These are phyloP conservation scores for Apodemia mormo DNA, from an alignment of 2,888 invertebrate species.

Conservation along the genomic window DNA sequence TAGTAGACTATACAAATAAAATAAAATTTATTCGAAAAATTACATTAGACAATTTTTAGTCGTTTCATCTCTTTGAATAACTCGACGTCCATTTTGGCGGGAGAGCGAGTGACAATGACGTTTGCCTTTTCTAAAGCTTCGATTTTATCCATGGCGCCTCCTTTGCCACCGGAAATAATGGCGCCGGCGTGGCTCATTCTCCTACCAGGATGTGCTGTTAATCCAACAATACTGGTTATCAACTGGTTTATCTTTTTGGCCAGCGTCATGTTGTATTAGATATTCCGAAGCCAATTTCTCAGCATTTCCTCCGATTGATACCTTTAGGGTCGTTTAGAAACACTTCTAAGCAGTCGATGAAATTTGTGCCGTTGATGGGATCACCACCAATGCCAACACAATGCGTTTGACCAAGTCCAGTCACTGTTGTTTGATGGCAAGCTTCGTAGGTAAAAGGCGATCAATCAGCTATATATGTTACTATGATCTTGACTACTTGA, in stretches of 20 bases:
- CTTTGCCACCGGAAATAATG: conserved; percentile 99
- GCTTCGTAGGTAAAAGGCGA: too few species aligned
- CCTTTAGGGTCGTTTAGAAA: conserved; percentile 97
- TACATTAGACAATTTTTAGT: conserved; percentile 82
- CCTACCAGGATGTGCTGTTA: conserved; percentile 98
- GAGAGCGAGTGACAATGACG: conserved; percentile 96
- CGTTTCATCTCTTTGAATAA: conserved; percentile 94
- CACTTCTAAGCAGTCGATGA: conserved; percentile 98
- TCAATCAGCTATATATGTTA: too few species aligned
- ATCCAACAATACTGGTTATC: conserved; percentile 98
- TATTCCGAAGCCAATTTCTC: conserved; percentile 98
- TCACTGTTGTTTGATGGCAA: conserved; percentile 47
- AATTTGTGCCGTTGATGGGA: conserved; percentile 99
- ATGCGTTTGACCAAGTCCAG: conserved; percentile 96
- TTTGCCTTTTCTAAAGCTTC: conserved; percentile 96
- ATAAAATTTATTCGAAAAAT: conserved; percentile 41
- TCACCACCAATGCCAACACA: conserved; percentile 99
- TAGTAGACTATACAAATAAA: conserved; percentile 58
- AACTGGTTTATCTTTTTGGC: conserved; percentile 95
- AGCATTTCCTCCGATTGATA: conserved; percentile 98
- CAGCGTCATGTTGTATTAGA: conserved; percentile 89
- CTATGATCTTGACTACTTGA: too few species aligned
- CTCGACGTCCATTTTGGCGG: conserved; percentile 97
- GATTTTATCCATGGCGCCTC: conserved; percentile 98
- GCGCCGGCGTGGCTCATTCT: conserved; percentile 99